Evolutionary conservation across 2,797 vertebrate genomes (phyloP).

Genomic region (Echeneis naucrates): DNA sequence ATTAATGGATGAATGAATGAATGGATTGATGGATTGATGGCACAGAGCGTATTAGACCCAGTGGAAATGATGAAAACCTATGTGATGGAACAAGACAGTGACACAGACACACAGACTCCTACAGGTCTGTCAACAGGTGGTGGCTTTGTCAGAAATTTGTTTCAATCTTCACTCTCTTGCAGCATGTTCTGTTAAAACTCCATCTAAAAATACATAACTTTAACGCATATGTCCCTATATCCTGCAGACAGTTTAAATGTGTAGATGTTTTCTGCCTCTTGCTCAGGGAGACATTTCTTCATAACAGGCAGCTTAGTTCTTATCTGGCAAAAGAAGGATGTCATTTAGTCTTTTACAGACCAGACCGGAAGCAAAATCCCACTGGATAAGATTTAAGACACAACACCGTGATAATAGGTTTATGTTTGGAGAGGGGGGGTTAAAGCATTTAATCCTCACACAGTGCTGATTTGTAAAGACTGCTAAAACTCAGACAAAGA

Average conservation of each 20-base stretch:
- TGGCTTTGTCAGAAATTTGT: slow-evolving; percentile 27
- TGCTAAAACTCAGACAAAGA: slow-evolving; percentile 67
- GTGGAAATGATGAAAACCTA: slow-evolving; percentile 31
- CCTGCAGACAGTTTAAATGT: slow-evolving; percentile 3
- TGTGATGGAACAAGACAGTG: slow-evolving; percentile 41
- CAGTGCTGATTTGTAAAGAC: slow-evolving; percentile 63
- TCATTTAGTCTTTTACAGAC: slow-evolving; percentile 42
- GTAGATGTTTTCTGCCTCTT: slow-evolving; percentile 26
- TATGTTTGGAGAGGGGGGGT: slow-evolving; percentile 37
- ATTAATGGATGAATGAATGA: too few relatives aligned
- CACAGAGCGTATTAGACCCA: not conserved
- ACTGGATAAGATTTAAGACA: slow-evolving; percentile 64
- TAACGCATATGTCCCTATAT: not conserved
- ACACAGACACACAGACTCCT: too few relatives aligned
- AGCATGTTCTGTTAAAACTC: slow-evolving; percentile 19
- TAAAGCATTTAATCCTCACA: slow-evolving; percentile 71
- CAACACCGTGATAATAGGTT: slow-evolving; percentile 73
- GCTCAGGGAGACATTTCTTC: slow-evolving; percentile 7
- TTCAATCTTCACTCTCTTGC: slow-evolving; percentile 1
- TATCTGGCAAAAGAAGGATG: slow-evolving; percentile 54
- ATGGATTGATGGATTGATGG: too few relatives aligned
- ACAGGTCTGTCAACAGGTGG: slow-evolving; percentile 30
- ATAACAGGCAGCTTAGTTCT: slow-evolving; percentile 35
- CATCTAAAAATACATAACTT: slow-evolving; percentile 28
- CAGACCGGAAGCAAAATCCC: slow-evolving; percentile 54